Conservation (phyloP, 2,113 vertebrate species). For the Podarcis cretensis region DNA sequence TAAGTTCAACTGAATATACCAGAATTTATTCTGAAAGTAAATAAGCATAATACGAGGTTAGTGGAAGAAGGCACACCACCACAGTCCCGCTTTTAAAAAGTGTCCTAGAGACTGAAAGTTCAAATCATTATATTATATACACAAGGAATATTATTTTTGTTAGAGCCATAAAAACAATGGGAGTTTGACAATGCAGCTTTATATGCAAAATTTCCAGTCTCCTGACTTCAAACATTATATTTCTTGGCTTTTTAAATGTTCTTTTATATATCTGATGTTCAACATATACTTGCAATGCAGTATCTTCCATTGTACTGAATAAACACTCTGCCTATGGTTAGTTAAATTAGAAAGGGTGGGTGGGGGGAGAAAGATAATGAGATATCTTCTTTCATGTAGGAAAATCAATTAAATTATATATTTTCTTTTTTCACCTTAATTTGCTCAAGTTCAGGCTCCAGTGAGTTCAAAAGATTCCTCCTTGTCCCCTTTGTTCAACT, state of each 20-base stretch:
- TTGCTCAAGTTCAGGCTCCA: slow-evolving; percentile 35
- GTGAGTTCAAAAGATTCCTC: slow-evolving; percentile 38
- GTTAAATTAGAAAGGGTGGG: slow-evolving; percentile 35
- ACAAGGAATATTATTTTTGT: not conserved
- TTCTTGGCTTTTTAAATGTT: slow-evolving; percentile 42
- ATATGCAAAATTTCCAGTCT: slow-evolving; percentile 19
- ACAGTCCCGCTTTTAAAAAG: not conserved
- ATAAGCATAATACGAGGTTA: not conserved
- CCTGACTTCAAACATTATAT: slow-evolving; percentile 5
- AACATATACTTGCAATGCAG: slow-evolving; percentile 27
- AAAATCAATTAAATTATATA: slow-evolving; percentile 50
- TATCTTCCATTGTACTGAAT: slow-evolving; percentile 28
- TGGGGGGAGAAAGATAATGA: slow-evolving; percentile 6
- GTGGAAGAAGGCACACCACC: not conserved
- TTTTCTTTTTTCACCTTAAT: slow-evolving; percentile 48
- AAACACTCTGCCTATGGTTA: slow-evolving; percentile 31
- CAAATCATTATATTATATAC: not conserved
- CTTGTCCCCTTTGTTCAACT: slow-evolving; percentile 5
- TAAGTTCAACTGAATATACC: too few species aligned
- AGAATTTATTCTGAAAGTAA: not conserved
- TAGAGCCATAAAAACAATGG: not conserved
- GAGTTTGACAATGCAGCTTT: not conserved
- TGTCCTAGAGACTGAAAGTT: not conserved
- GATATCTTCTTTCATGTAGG: slow-evolving; percentile 39
- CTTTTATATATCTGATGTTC: slow-evolving; percentile 17